Evolutionary conservation across 1,140 invertebrate species (phyloP).

Genomic region (Listronotus bonariensis): DNA sequence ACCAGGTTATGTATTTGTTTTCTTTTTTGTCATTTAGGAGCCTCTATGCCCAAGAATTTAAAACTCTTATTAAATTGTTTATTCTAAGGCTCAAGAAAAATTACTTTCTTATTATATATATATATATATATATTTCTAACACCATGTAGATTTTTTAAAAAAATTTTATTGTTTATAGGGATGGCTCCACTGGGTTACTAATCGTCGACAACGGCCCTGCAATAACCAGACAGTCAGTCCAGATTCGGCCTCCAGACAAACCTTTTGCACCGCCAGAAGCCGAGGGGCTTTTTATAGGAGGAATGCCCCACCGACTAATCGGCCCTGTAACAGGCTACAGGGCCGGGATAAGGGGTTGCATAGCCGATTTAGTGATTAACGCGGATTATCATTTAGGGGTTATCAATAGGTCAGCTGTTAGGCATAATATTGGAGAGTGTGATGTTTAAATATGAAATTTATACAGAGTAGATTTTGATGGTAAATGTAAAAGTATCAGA

Average conservation of each 20-base stretch:
- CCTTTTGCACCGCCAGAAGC: conserved; percentile 77
- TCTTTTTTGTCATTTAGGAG: too few relatives aligned
- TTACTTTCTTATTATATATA: too few relatives aligned
- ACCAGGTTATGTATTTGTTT: too few relatives aligned
- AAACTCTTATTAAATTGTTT: too few relatives aligned
- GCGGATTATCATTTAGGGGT: conserved; percentile 67
- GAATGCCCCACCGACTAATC: conserved; percentile 72
- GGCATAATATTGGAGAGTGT: conserved; percentile 53
- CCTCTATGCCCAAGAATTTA: too few relatives aligned
- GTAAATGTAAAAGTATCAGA: conserved; percentile 6
- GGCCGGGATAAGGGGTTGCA: conserved; percentile 78
- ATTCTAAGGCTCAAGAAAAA: too few relatives aligned
- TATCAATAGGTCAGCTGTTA: conserved; percentile 46
- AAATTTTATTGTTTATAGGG: conserved; percentile 69
- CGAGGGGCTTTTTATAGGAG: conserved; percentile 81
- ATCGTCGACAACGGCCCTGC: conserved; percentile 83
- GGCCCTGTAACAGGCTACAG: conserved; percentile 65
- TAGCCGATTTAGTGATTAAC: conserved; percentile 77
- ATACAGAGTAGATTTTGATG: background rate
- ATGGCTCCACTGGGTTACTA: conserved; percentile 82
- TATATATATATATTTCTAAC: too few relatives aligned
- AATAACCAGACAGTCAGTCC: conserved; percentile 77
- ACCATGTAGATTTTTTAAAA: too few relatives aligned
- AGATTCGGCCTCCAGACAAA: conserved; percentile 81
- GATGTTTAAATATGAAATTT: conserved; percentile 45